Percentiles rank a stretch among this genome's conserved stretches.
phyloP scores from a whole-genome alignment of 2,888 invertebrate species.

The Drosophila parthenogenetica region DNA sequence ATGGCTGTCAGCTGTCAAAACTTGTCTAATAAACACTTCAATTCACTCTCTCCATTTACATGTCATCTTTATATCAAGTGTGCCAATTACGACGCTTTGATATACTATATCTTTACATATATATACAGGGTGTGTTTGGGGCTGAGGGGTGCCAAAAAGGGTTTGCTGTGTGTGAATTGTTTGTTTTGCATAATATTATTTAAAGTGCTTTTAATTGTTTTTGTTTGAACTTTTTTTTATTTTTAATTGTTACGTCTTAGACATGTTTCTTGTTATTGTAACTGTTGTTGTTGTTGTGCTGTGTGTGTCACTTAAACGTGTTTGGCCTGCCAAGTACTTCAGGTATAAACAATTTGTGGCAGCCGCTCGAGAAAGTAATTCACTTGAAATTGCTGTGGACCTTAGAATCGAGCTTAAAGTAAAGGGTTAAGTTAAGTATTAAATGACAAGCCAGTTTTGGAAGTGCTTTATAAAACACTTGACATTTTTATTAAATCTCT shows the following conservation, averaged over 20 bases:
- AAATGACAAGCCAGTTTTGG: not conserved
- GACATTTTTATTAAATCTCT: too few relatives aligned
- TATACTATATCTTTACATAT: constrained; percentile 7
- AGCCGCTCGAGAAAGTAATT: constrained; percentile 14
- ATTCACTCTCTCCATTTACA: constrained; percentile 42
- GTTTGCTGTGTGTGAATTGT: constrained; percentile 65
- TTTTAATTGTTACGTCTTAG: constrained; percentile 75
- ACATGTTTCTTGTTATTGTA: constrained; percentile 36
- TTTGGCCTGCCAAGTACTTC: constrained; percentile 38
- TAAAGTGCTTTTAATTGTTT: constrained; percentile 63
- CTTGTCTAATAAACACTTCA: constrained; percentile 63
- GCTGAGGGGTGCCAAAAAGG: constrained; percentile 30
- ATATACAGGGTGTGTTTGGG: constrained; percentile 53
- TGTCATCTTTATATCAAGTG: constrained; percentile 28
- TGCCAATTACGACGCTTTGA: constrained; percentile 30
- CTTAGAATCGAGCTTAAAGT: constrained; percentile 4
- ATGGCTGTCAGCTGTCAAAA: constrained; percentile 48
- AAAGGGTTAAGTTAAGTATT: not conserved
- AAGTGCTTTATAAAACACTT: not conserved
- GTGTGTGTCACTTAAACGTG: constrained; percentile 60
- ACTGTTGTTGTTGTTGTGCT: constrained; percentile 19
- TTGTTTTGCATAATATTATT: constrained; percentile 61
- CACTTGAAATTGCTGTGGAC: constrained; percentile 1
- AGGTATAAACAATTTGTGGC: not conserved
- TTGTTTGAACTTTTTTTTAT: constrained; percentile 6